Percentiles rank a stretch among this genome's conserved stretches.
phyloP scores from a whole-genome alignment of 2,888 invertebrate genomes.

The Aphodius granarius region DNA sequence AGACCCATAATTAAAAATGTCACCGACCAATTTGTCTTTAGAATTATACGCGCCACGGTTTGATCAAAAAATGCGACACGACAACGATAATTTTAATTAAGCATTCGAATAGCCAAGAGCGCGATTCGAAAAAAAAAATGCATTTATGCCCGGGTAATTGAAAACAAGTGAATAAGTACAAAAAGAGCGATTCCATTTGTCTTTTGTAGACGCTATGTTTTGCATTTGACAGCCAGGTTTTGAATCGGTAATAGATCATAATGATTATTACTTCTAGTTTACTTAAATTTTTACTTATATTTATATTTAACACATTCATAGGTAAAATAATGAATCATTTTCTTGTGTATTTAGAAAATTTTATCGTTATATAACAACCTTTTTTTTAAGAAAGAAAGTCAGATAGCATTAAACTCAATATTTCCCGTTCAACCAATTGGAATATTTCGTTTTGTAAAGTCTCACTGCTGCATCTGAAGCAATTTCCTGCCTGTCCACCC shows the following conservation, averaged over 20 bases:
- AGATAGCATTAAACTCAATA: no score
- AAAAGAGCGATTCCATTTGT: background rate
- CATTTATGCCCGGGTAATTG: background rate
- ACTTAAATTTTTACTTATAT: no score
- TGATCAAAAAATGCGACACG: background rate
- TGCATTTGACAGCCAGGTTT: background rate
- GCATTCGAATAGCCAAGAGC: background rate
- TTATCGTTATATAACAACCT: no score
- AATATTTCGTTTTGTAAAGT: no score
- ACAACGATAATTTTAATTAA: background rate
- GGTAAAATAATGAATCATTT: no score
- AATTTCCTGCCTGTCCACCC: background rate
- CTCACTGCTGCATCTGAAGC: no score
- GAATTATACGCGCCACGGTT: background rate
- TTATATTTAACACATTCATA: no score
- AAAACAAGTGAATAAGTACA: background rate
- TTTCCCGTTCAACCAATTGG: no score
- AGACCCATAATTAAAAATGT: background rate
- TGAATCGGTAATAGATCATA: no score
- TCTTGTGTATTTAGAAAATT: no score
- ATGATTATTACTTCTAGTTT: no score
- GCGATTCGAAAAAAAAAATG: background rate
- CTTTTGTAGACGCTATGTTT: background rate
- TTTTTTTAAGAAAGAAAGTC: no score
- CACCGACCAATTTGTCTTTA: background rate